A percentile compares a stretch with the other conserved stretches of the same genome.
phyloP scores from a whole-genome alignment of 2,888 invertebrate species.

The Sipha maydis region DNA sequence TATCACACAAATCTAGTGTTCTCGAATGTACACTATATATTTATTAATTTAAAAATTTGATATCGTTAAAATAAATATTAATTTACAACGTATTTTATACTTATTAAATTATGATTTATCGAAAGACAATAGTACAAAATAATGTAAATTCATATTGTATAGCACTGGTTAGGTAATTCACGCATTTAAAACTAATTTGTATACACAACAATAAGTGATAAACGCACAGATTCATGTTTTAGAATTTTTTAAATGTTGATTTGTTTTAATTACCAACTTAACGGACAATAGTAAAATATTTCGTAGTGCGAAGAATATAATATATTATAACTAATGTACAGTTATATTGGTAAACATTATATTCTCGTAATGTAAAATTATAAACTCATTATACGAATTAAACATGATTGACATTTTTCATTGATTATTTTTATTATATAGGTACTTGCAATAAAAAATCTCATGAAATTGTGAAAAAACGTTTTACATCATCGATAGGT shows the following conservation, averaged over 20 bases:
- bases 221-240: not conserved
- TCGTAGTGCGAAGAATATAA: not conserved
- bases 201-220: not conserved
- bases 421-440: not conserved
- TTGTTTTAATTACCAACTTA: not conserved
- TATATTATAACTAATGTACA: not conserved
- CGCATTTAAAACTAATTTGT: not conserved
- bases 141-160: not conserved
- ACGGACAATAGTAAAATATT: not conserved
- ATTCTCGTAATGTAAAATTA: not conserved
- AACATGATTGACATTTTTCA: not conserved
- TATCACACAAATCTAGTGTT: not conserved
- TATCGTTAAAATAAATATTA: not conserved
- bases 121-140: not conserved
- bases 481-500: not conserved
- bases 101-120: not conserved
- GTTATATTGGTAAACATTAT: not conserved
- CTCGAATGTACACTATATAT: not conserved
- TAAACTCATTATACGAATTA: not conserved
- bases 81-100: not conserved
- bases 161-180: not conserved
- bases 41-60: not conserved
- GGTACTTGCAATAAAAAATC: not conserved
- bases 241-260: not conserved
- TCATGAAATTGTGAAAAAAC: not conserved